A percentile compares a stretch with the other conserved stretches of the same genome.
Evolutionary conservation across 2,797 vertebrate genomes (phyloP).

Genomic region (Fundulus diaphanus): DNA sequence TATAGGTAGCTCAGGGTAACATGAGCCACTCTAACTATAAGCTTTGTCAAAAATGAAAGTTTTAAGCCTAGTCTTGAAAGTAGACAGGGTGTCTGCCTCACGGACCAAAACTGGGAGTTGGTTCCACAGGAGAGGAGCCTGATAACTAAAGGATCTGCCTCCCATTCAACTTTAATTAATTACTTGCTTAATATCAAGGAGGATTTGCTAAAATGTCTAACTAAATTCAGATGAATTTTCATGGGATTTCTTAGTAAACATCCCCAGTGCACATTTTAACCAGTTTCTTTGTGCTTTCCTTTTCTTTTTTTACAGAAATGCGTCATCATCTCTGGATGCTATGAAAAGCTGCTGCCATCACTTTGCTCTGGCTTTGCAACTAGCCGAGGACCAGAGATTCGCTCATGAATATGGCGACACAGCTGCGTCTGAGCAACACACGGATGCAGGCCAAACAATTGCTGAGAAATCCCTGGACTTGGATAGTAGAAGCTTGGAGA

Average conservation of each 20-base stretch:
- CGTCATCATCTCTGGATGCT: slow-evolving; percentile 65
- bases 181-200: neutral
- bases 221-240: neutral
- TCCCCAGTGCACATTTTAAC: neutral
- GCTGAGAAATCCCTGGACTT: neutral
- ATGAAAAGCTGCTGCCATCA: slow-evolving; percentile 72
- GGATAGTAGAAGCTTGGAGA: neutral
- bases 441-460: slow-evolving; percentile 21
- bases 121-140: too few relatives aligned
- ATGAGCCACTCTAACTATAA: too few relatives aligned
- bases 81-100: too few relatives aligned
- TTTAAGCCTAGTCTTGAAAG: too few relatives aligned
- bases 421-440: slow-evolving; percentile 44
- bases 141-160: too few relatives aligned
- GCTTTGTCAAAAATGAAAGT: too few relatives aligned
- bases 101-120: too few relatives aligned
- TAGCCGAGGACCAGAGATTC: slow-evolving; percentile 85
- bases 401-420: slow-evolving; percentile 83
- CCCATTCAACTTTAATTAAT: neutral
- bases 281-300: neutral
- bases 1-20: too few relatives aligned
- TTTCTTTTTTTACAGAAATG: slow-evolving; percentile 56
- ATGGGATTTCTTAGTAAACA: neutral
- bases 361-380: slow-evolving; percentile 77
- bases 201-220: neutral